Conservation (phyloP, 2,113 vertebrate species). For the Vombatus ursinus region DNA sequence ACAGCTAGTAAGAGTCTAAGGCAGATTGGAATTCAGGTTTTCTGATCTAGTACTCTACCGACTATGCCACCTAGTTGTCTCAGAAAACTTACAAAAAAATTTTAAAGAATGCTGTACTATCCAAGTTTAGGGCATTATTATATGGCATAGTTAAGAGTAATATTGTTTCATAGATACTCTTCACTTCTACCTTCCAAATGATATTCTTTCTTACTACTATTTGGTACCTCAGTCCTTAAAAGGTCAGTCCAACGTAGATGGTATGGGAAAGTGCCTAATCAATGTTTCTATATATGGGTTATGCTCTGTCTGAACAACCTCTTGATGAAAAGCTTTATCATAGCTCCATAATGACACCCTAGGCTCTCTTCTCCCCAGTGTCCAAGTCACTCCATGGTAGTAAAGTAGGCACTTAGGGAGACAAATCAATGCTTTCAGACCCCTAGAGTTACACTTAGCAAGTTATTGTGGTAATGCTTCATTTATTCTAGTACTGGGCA, state of each 20-base stretch:
- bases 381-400: background rate
- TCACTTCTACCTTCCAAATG: background rate
- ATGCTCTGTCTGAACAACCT: background rate
- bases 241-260: background rate
- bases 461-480: background rate
- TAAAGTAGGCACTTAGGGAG: background rate
- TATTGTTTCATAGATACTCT: background rate
- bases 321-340: background rate
- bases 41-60: background rate
- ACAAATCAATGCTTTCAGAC: slow-evolving; percentile 12
- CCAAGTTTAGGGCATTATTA: background rate
- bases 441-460: slow-evolving; percentile 2
- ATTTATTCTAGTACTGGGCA: slow-evolving; percentile 10
- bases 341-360: background rate
- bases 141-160: background rate
- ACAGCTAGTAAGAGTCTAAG: background rate
- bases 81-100: background rate
- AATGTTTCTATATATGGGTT: background rate
- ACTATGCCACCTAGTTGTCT: background rate
- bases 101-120: background rate
- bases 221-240: background rate
- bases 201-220: background rate
- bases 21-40: background rate
- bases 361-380: background rate
- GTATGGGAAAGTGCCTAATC: background rate